These are phyloP conservation scores for Ispidina lecontei DNA, from an alignment of 2,797 vertebrate species.

Conservation along the genomic window DNA sequence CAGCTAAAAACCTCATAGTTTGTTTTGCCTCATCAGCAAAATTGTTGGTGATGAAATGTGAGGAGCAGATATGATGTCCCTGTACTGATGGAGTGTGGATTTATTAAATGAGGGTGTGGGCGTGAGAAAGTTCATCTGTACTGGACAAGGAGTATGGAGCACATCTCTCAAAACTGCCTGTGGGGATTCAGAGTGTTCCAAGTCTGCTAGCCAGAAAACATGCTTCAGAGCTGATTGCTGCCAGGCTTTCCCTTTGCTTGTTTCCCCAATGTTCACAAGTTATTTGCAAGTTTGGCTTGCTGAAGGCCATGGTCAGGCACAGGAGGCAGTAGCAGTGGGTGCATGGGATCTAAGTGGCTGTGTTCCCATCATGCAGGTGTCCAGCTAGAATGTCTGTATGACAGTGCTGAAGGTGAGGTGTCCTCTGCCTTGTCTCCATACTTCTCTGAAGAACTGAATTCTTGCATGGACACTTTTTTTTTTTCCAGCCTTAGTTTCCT, in stretches of 20 bases:
- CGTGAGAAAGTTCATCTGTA: not conserved
- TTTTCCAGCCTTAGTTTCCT: not conserved
- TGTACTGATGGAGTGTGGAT: not conserved
- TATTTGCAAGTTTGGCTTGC: not conserved
- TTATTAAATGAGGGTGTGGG: not conserved
- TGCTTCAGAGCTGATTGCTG: not conserved
- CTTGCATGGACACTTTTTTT: not conserved
- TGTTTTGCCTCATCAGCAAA: not conserved
- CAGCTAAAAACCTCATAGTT: not conserved
- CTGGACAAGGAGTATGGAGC: not conserved
- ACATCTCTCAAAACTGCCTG: not conserved
- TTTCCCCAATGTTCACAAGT: not conserved
- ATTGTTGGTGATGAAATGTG: not conserved
- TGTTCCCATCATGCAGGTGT: not conserved
- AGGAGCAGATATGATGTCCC: not conserved
- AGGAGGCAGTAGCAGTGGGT: not conserved
- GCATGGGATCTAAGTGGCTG: not conserved
- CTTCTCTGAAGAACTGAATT: not conserved
- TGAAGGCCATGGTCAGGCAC: not conserved
- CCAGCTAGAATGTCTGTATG: not conserved
- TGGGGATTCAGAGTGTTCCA: not conserved
- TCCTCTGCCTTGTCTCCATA: not conserved
- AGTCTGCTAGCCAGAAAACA: conserved; percentile 12
- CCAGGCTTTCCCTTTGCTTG: not conserved
- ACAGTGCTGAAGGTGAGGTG: not conserved